Base-by-base conservation (phyloP, 2,797 vertebrate genomes). In the Lacerta bilineata region DNA sequence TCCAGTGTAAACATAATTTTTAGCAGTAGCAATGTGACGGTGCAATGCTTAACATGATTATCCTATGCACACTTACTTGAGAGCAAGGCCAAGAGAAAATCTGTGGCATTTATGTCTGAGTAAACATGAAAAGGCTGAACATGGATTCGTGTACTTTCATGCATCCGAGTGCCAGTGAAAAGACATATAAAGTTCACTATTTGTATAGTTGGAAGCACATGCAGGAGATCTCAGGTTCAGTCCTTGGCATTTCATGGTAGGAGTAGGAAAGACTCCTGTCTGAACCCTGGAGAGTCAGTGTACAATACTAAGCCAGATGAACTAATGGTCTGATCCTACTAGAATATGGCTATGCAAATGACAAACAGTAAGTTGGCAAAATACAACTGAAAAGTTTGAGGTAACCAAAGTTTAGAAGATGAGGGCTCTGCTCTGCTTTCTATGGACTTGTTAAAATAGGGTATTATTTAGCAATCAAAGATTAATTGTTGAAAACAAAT, bases 401-500 rank as follows among this genome's bases (percentile, higher is more conserved):
- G 80, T 69, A 76, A 89, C 18, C 27, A n/a, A 79, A 55, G 33
- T 76, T 89, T 69, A 78, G 25, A 50, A 68, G 41, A 82, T 41
- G 59, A 41, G 18, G 29, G 7, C 4, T 27, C 23, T 9, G 25
- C 25, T 66, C 3, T 88, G 76, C 41, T 88, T 94, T 93, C 83
- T 50, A 89, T 23, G 72, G 7, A 77, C 89, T 93, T 95, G 91
- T 25, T 87, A 93, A 95, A 17, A 88, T 91, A 82, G 39, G 87
- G 90, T 95, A 91, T 75, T 92, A 74, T 91, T 90, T 95, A 94
- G 92, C 81, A 93, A 91, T 93, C 96, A 93, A 95, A 94, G 88
- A 92, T 93, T 96, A 96, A 96, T 95, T 96, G 85, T 92, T 89
- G 92, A 94, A 96, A 96, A 92, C 33, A 75, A 91, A 93, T 89